Conservation (phyloP, 2,797 vertebrate genomes). For the Peromyscus aztecus region DNA sequence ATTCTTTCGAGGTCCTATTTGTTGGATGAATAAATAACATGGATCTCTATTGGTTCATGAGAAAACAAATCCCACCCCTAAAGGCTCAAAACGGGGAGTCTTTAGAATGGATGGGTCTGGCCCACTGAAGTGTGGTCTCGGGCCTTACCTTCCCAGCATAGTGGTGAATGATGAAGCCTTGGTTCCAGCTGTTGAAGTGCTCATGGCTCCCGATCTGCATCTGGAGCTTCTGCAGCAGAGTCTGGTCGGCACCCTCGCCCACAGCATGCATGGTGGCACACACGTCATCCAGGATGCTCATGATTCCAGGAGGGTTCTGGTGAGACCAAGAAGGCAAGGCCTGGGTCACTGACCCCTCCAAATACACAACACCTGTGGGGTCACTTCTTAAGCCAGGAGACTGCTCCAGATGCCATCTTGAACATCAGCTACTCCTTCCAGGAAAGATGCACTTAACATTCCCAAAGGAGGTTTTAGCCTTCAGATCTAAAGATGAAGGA, state of each 20-base stretch:
- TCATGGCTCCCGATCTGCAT: conserved; percentile 97
- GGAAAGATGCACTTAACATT: conserved; percentile 28
- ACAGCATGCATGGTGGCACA: conserved; percentile 99
- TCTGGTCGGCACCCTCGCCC: conserved; percentile 98
- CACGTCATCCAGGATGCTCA: conserved; percentile 98
- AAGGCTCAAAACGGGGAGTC: neutral
- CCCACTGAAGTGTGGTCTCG: neutral
- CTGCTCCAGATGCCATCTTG: conserved; percentile 5
- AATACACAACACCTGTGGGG: fast-evolving
- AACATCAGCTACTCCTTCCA: neutral
- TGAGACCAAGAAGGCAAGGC: neutral
- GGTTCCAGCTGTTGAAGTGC: conserved; percentile 99
- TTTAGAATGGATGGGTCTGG: neutral
- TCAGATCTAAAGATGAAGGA: neutral
- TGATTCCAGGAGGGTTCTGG: conserved; percentile 97
- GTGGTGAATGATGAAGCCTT: conserved; percentile 99
- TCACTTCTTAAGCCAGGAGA: neutral
- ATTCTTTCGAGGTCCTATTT: neutral
- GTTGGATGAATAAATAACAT: neutral
- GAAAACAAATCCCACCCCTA: neutral
- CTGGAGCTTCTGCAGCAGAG: conserved; percentile 97
- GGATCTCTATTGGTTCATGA: neutral
- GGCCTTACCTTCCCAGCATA: conserved; percentile 96
- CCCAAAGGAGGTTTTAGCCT: neutral
- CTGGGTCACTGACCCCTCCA: neutral